Evolutionary conservation across 2,797 vertebrate genomes (phyloP), one percentile per base, ranked within the genome.

Genomic region (Dromococcyx pavoninus): DNA sequence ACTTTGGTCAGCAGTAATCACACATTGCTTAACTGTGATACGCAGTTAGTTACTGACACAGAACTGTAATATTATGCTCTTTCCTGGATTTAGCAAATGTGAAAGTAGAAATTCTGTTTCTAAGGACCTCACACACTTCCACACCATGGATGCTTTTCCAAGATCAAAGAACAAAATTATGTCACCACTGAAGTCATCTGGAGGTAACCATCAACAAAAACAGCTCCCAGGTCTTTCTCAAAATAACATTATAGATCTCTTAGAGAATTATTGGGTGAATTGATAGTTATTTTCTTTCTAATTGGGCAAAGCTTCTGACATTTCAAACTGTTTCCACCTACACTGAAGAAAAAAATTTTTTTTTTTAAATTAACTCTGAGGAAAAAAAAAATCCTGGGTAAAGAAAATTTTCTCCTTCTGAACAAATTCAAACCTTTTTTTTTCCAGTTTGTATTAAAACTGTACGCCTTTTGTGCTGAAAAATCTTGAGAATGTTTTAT

Each of bases 41-140:
- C 67, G 71, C 77, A 85, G 69, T 67, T 97, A 92, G 94, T 89
- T 69, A 71, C 57, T 94, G 85, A 89, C 84, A 92, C 33, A 69
- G 81, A 92, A 61, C 74, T 71, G 44, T 85, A 78, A 76, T n/a
- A 30, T 27, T 84, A 10, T 1, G 3, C 25, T 71, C 35, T 60
- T 89, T 43, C 65, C 65, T 89, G 75, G 65, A 65, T 73, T 94
- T 89, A 87, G 74, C 72, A 96, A 95, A 93, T 92, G 28, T 51
- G 57, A 87, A 93, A 83, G 74, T 41, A 89, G 50, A 81, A 89
- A 89, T 54, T 64, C 17, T 76, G 17, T 75, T 82, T 35, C 61
- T 58, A 61, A 82, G 70, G 64, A 10, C 44, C 77, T 85, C 72
- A 61, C 57, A 74, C 9, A 33, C 43, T 93, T 89, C 33, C 23